phyloP scores from a whole-genome alignment of 2,888 invertebrate genomes.

The Spisula solida region DNA sequence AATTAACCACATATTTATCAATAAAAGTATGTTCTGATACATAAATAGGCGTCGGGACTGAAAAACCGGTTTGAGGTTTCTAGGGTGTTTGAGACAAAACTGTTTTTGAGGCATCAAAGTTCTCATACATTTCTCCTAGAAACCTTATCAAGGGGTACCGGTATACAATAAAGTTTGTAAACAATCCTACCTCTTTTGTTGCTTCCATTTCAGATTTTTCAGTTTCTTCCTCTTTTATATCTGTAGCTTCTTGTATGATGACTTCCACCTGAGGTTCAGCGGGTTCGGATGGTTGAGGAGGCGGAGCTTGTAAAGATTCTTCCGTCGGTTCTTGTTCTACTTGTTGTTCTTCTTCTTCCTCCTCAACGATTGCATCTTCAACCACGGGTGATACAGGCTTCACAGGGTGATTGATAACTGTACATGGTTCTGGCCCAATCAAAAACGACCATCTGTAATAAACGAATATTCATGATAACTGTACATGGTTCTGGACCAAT shows the following conservation, averaged over 20 bases:
- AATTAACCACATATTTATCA: too few relatives aligned
- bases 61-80: too few relatives aligned
- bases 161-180: too few relatives aligned
- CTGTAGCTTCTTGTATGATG: conserved; percentile 71
- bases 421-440: conserved; percentile 83
- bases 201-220: conserved; percentile 74
- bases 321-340: conserved; percentile 40
- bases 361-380: conserved; percentile 68
- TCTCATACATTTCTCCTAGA: too few relatives aligned
- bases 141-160: too few relatives aligned
- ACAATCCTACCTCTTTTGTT: conserved; percentile 66
- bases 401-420: conserved; percentile 74
- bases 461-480: conserved; percentile 60
- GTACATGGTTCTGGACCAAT: conserved; percentile 84
- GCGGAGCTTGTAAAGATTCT: conserved; percentile 33
- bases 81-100: too few relatives aligned
- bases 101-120: too few relatives aligned
- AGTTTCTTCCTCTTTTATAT: conserved; percentile 70
- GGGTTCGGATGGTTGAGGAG: conserved; percentile 17
- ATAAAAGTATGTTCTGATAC: too few relatives aligned
- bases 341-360: conserved; percentile 47
- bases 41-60: too few relatives aligned
- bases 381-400: conserved; percentile 58
- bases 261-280: conserved; percentile 67
- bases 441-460: conserved; percentile 86